phyloP scores from a whole-genome alignment of 1,140 invertebrate genomes.

The Ladona fulva region DNA sequence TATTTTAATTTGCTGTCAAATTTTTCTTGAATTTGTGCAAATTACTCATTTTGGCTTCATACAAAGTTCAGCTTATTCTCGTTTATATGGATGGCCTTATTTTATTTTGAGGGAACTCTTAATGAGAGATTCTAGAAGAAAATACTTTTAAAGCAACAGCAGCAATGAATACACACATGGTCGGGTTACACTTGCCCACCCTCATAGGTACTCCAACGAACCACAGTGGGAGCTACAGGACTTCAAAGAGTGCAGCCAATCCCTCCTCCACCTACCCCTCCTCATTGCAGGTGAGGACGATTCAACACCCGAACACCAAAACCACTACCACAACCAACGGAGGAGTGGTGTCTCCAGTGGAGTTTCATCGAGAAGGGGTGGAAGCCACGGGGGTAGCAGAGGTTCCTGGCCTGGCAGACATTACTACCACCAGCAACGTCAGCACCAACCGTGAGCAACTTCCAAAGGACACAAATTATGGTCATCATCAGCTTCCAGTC shows the following conservation, averaged over 20 bases:
- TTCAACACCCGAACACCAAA: background rate
- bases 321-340: slow-evolving; percentile 2
- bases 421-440: background rate
- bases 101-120: too few relatives aligned
- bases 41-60: too few relatives aligned
- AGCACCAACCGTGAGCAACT: background rate
- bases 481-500: background rate
- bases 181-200: background rate
- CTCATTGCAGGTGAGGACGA: slow-evolving; percentile 2
- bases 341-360: background rate
- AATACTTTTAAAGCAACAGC: background rate
- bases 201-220: background rate
- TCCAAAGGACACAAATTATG: background rate
- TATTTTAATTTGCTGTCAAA: too few relatives aligned
- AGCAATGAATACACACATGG: background rate
- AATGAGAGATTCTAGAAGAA: background rate
- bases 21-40: too few relatives aligned
- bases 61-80: too few relatives aligned
- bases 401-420: background rate
- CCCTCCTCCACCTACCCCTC: background rate
- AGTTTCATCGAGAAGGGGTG: background rate
- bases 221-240: background rate
- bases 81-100: too few relatives aligned
- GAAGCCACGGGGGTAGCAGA: background rate
- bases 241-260: slow-evolving; percentile 1